Percentiles rank a stretch among this genome's conserved stretches.
Conservation (phyloP, 2,797 vertebrate species). For the Lycodopsis pacificus region DNA sequence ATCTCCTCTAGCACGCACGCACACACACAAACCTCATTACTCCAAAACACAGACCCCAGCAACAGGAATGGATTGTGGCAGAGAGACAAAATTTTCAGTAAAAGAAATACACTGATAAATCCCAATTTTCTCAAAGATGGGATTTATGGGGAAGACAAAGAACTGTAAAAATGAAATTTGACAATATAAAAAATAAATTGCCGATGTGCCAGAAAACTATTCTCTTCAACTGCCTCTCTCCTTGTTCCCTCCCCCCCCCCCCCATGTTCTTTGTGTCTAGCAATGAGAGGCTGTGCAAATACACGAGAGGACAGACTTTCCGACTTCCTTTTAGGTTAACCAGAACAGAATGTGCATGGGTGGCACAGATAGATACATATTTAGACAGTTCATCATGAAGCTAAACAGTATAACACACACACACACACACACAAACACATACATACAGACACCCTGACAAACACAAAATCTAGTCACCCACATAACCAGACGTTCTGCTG, state of each 20-base stretch:
- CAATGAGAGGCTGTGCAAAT: neutral
- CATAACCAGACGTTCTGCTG: slow-evolving; percentile 73
- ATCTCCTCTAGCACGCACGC: slow-evolving; percentile 21
- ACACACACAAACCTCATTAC: slow-evolving; percentile 19
- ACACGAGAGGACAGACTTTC: neutral
- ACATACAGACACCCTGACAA: slow-evolving; percentile 16
- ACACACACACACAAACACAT: slow-evolving; percentile 2
- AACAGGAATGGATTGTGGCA: slow-evolving; percentile 27
- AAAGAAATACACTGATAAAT: no score
- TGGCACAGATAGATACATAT: slow-evolving; percentile 35
- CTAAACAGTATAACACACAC: slow-evolving; percentile 16
- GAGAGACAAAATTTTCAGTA: neutral
- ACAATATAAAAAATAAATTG: neutral
- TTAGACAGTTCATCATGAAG: slow-evolving; percentile 32
- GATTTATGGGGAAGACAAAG: neutral
- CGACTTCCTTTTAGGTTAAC: neutral
- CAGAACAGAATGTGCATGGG: slow-evolving; percentile 21
- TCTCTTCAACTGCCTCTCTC: neutral
- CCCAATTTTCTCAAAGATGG: neutral
- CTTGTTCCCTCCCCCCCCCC: neutral
- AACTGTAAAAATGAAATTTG: neutral
- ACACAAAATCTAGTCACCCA: slow-evolving; percentile 59
- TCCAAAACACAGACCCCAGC: slow-evolving; percentile 13
- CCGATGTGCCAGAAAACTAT: neutral
- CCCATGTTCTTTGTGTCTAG: neutral